phyloP scores from a whole-genome alignment of 64 coral and sea anemone genomes.

The Pachyseris speciosa region DNA sequence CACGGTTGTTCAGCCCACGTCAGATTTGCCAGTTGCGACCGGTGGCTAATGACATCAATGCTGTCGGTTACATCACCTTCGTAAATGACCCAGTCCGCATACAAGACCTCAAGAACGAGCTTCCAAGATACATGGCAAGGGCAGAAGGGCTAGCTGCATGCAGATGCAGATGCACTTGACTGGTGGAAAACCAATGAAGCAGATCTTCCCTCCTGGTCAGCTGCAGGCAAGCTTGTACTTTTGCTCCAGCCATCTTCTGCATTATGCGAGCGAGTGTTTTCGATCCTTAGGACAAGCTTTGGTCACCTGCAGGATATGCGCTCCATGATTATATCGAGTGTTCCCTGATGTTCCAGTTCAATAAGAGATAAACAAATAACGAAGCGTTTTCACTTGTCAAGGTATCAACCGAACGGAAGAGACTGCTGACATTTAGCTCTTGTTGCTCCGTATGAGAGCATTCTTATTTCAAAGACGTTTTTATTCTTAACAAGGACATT shows the following conservation, averaged over 20 bases:
- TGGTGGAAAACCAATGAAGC: slow-evolving; percentile 50
- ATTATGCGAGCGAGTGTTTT: slow-evolving; percentile 56
- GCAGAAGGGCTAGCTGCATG: slow-evolving; percentile 34
- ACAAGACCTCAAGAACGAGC: slow-evolving; percentile 52
- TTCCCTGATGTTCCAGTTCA: slow-evolving; percentile 23
- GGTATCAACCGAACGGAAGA: neutral
- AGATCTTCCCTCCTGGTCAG: slow-evolving; percentile 38
- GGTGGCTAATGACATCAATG: slow-evolving; percentile 54
- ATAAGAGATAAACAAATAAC: slow-evolving; percentile 25
- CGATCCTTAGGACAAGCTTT: slow-evolving; percentile 38
- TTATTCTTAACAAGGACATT: neutral
- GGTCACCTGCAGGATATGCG: slow-evolving; percentile 18
- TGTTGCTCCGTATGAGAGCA: slow-evolving; percentile 5
- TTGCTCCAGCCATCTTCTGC: slow-evolving; percentile 47
- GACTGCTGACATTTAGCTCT: slow-evolving; percentile 1
- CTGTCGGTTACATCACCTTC: slow-evolving; percentile 24
- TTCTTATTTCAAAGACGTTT: neutral
- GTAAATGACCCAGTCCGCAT: slow-evolving; percentile 24
- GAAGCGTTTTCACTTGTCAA: neutral
- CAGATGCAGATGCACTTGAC: slow-evolving; percentile 7
- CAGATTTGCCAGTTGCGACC: slow-evolving; percentile 36
- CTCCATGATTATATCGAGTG: slow-evolving; percentile 34
- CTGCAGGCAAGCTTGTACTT: slow-evolving; percentile 25
- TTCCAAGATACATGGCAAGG: slow-evolving; percentile 45
- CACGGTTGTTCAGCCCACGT: neutral